phyloP scores from a whole-genome alignment of 2,113 vertebrate species.

The Ochotona princeps region DNA sequence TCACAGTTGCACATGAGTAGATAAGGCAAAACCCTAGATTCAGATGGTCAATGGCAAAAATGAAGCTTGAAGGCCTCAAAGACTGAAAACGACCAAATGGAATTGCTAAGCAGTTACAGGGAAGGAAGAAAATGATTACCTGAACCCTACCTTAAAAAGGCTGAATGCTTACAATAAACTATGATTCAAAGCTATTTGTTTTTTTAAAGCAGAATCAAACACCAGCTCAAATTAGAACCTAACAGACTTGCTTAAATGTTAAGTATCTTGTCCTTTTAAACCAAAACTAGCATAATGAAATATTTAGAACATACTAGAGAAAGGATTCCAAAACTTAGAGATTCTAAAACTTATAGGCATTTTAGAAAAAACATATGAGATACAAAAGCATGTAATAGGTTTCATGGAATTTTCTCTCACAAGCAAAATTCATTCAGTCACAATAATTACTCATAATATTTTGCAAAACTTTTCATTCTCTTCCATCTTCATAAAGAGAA shows the following conservation, averaged over 20 bases:
- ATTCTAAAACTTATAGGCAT: slow-evolving; percentile 21
- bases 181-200: too few relatives aligned
- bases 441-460: not conserved
- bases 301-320: slow-evolving; percentile 14
- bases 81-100: not conserved
- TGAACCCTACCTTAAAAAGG: not conserved
- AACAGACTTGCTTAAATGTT: slow-evolving; percentile 14
- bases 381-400: not conserved
- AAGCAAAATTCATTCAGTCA: slow-evolving; percentile 10
- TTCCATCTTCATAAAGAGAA: slow-evolving; percentile 18
- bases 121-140: not conserved
- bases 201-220: not conserved
- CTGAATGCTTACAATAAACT: not conserved
- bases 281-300: not conserved
- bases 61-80: not conserved
- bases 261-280: slow-evolving; percentile 12
- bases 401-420: not conserved
- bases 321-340: not conserved
- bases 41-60: not conserved
- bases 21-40: not conserved
- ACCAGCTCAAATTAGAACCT: not conserved
- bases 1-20: not conserved
- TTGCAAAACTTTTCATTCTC: slow-evolving; percentile 19
- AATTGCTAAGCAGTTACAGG: not conserved
- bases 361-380: slow-evolving; percentile 41